phyloP scores from a whole-genome alignment of 37 sponge, comb jelly and placozoan species.

The Aplysina aerophoba region DNA sequence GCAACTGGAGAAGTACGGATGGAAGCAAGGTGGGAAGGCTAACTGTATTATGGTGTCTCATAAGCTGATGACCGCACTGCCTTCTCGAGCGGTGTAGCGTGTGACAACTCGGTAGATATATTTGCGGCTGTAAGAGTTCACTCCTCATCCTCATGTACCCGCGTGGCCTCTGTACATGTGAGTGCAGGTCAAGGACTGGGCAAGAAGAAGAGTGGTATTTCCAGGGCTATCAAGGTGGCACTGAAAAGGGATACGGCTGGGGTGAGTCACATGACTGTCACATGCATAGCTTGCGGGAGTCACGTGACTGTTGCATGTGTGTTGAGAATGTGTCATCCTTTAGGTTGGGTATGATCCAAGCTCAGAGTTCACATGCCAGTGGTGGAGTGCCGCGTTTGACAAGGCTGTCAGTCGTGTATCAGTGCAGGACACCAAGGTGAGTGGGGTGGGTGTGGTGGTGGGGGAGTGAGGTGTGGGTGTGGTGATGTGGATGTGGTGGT shows the following conservation, averaged over 20 bases:
- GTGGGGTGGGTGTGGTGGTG: not conserved
- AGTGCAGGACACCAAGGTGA: not conserved
- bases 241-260: slow-evolving; percentile 70
- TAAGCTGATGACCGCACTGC: too few relatives aligned
- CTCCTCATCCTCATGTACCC: too few relatives aligned
- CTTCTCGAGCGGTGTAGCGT: too few relatives aligned
- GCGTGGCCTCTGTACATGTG: not conserved
- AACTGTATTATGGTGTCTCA: too few relatives aligned
- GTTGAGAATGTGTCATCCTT: not conserved
- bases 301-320: not conserved
- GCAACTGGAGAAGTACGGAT: slow-evolving; percentile 72
- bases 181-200: slow-evolving; percentile 70
- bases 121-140: too few relatives aligned
- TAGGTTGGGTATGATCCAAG: slow-evolving; percentile 64
- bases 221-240: slow-evolving; percentile 51
- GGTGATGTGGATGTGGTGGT: slow-evolving; percentile 12
- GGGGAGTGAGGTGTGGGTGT: not conserved
- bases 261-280: slow-evolving; percentile 46
- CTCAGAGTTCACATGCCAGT: slow-evolving; percentile 46
- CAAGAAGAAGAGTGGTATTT: slow-evolving; percentile 52
- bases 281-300: too few relatives aligned
- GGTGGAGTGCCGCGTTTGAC: slow-evolving; percentile 68
- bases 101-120: too few relatives aligned
- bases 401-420: slow-evolving; percentile 44
- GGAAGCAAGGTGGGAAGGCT: slow-evolving; percentile 79